phyloP scores from a whole-genome alignment of 2,797 vertebrate genomes.

The Etheostoma perlongum region DNA sequence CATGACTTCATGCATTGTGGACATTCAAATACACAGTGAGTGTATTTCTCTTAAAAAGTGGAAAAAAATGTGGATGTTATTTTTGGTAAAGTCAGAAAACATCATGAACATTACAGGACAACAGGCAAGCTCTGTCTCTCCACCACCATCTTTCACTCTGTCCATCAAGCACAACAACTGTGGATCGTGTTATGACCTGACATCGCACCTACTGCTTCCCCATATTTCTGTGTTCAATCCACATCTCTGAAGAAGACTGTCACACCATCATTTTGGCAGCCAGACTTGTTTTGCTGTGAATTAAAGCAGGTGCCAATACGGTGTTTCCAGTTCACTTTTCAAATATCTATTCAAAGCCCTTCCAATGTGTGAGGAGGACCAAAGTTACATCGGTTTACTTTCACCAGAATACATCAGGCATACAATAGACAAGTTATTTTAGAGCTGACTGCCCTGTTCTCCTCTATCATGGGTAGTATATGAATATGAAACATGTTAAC shows the following conservation, averaged over 20 bases:
- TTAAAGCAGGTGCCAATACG: constrained; percentile 28
- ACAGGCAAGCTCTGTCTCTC: neutral
- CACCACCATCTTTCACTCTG: constrained; percentile 5
- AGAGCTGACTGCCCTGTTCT: constrained; percentile 18
- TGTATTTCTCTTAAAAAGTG: constrained; percentile 5
- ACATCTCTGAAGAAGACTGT: constrained; percentile 2
- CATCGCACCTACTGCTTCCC: constrained; percentile 6
- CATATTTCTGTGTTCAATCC: neutral
- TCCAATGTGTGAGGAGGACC: neutral
- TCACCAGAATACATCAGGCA: neutral
- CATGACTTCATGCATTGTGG: neutral
- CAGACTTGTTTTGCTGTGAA: constrained; percentile 27
- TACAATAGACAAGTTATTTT: constrained; percentile 18
- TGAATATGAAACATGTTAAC: constrained; percentile 34
- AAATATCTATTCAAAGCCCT: constrained; percentile 4
- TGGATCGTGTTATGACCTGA: constrained; percentile 5
- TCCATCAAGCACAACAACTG: constrained; percentile 22
- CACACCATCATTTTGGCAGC: constrained; percentile 3
- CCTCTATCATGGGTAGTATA: constrained; percentile 19
- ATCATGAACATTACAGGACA: constrained; percentile 10
- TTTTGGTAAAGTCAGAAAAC: constrained; percentile 36
- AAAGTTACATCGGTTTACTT: neutral
- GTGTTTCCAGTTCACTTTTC: constrained; percentile 15
- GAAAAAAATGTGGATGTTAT: neutral
- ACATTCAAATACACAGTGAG: neutral